phyloP scores from a whole-genome alignment of 2,797 vertebrate genomes.

The Sitta carolinensis region DNA sequence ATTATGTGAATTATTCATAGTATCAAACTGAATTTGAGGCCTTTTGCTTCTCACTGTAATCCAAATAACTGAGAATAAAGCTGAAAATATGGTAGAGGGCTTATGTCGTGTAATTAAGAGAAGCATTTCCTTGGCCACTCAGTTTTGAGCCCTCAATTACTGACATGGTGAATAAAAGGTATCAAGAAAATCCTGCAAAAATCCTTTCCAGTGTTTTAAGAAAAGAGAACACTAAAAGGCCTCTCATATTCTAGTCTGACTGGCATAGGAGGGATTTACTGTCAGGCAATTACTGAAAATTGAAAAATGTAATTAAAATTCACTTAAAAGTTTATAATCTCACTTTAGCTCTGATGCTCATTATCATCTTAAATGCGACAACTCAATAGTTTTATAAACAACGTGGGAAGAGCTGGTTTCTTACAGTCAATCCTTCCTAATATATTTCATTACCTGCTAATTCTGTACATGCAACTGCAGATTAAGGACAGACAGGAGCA shows the following conservation, averaged over 20 bases:
- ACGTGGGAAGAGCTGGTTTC: neutral
- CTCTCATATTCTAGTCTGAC: neutral
- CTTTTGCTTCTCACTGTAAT: neutral
- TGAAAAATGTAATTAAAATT: slow-evolving; percentile 53
- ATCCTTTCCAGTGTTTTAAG: neutral
- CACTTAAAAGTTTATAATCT: slow-evolving; percentile 46
- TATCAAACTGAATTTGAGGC: neutral
- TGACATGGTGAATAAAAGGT: neutral
- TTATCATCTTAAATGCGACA: neutral
- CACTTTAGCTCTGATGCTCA: neutral
- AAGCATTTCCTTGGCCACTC: neutral
- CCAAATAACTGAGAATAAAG: slow-evolving; percentile 1
- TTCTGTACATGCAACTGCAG: neutral
- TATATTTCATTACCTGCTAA: neutral
- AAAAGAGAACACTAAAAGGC: neutral
- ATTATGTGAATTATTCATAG: neutral
- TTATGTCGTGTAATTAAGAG: neutral
- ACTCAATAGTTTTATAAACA: slow-evolving; percentile 14
- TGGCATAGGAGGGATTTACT: slow-evolving; percentile 22
- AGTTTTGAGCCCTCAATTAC: slow-evolving; percentile 4
- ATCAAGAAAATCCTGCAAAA: slow-evolving; percentile 29
- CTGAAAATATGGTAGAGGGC: neutral
- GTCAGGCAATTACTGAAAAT: neutral
- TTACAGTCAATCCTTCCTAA: slow-evolving; percentile 16
- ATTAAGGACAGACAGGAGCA: neutral